These are phyloP conservation scores for Rhinichthys osculus DNA, from an alignment of 2,797 vertebrate genomes.

Conservation along the genomic window DNA sequence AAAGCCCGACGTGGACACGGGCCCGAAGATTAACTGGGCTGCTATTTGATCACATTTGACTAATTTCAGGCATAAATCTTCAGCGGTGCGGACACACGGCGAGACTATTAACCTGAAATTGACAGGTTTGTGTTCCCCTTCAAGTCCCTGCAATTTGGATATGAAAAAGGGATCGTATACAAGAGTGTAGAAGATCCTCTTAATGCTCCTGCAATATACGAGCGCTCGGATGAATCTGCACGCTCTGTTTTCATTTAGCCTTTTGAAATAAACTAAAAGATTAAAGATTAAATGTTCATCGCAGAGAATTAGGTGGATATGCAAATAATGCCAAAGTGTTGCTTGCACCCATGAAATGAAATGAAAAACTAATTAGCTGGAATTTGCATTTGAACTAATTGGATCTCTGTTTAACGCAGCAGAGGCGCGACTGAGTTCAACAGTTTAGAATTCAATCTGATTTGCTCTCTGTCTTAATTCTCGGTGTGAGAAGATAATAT, in stretches of 20 bases:
- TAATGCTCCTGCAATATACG: neutral
- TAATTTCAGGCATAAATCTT: slow-evolving; percentile 92
- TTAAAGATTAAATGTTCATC: slow-evolving; percentile 84
- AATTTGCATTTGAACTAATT: slow-evolving; percentile 85
- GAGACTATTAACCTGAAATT: slow-evolving; percentile 77
- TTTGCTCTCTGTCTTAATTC: slow-evolving; percentile 65
- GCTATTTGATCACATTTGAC: slow-evolving; percentile 92
- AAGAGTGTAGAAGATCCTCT: neutral
- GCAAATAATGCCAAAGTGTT: slow-evolving; percentile 82
- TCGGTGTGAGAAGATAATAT: slow-evolving; percentile 65
- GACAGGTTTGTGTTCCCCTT: slow-evolving; percentile 66
- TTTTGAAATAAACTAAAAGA: slow-evolving; percentile 52
- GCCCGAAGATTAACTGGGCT: slow-evolving; percentile 84
- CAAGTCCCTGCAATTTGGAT: neutral
- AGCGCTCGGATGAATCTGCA: neutral
- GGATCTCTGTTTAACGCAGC: slow-evolving; percentile 76
- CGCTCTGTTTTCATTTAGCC: slow-evolving; percentile 40
- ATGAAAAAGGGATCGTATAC: neutral
- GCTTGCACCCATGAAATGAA: slow-evolving; percentile 85
- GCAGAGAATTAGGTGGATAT: slow-evolving; percentile 80
- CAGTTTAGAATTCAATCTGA: slow-evolving; percentile 67
- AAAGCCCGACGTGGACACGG: slow-evolving; percentile 82
- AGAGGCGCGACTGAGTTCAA: slow-evolving; percentile 58
- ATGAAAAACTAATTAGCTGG: slow-evolving; percentile 86
- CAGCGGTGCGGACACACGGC: slow-evolving; percentile 75